Conservation (phyloP, 2,113 vertebrate genomes). For the Hippocampus abdominalis region DNA sequence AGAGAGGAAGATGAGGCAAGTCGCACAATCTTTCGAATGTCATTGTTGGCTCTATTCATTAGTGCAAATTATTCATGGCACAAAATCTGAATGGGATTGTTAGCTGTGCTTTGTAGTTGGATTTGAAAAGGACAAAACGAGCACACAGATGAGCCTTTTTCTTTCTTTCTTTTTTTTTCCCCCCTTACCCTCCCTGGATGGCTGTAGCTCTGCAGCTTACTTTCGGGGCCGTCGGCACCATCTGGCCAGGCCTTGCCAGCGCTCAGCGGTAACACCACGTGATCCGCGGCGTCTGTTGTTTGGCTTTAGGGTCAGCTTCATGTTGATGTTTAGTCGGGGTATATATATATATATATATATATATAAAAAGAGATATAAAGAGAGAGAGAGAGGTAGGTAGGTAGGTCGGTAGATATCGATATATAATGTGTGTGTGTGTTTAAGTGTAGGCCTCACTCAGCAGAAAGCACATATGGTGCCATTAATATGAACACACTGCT, state of each 20-base stretch:
- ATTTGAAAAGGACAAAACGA: constrained; percentile 1
- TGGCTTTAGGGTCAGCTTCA: background rate
- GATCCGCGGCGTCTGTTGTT: background rate
- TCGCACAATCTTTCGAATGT: background rate
- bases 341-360: too few species aligned
- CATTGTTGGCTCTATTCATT: background rate
- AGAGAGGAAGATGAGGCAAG: background rate
- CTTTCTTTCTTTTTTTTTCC: too few species aligned
- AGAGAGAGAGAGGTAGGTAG: too few species aligned
- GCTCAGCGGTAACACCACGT: background rate
- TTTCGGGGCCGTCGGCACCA: constrained; percentile 20
- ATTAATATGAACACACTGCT: constrained; percentile 61
- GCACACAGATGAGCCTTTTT: background rate
- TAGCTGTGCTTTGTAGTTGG: background rate
- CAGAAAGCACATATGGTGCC: constrained; percentile 61
- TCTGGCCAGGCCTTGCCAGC: constrained; percentile 26
- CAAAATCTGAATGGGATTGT: constrained; percentile 3
- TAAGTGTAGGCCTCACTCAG: constrained; percentile 45
- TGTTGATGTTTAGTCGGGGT: background rate
- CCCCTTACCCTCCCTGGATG: background rate
- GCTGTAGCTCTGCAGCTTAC: constrained; percentile 19
- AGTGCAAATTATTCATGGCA: background rate
- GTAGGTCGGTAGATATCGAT: too few species aligned
- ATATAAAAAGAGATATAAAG: too few species aligned
- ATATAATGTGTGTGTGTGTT: background rate